phyloP scores from a whole-genome alignment of 2,797 vertebrate genomes.

The Lophotriccus pileatus region DNA sequence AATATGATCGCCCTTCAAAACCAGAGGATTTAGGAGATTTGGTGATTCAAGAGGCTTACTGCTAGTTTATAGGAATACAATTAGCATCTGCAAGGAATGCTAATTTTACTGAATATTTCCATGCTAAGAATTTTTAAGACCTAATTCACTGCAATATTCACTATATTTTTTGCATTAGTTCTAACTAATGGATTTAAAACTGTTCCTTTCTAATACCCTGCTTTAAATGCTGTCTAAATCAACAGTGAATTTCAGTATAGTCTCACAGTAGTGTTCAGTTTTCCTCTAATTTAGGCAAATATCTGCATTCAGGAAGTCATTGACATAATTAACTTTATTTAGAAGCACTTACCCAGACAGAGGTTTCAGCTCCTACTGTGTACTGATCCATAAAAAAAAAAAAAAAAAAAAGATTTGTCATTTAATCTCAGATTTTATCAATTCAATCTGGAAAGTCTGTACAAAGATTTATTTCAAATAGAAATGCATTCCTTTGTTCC shows the following conservation, averaged over 20 bases:
- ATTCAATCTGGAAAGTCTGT: neutral
- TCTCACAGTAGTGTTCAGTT: neutral
- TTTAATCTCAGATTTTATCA: neutral
- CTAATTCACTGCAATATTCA: neutral
- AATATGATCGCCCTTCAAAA: neutral
- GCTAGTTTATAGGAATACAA: neutral
- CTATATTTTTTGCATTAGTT: neutral
- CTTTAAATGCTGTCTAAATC: neutral
- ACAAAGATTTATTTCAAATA: neutral
- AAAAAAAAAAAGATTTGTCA: rapidly evolving
- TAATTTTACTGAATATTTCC: neutral
- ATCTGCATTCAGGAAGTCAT: neutral
- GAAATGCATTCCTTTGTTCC: neutral
- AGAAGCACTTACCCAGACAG: neutral
- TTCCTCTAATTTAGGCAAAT: neutral
- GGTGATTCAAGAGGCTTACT: neutral
- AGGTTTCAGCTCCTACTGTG: neutral
- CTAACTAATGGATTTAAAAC: neutral
- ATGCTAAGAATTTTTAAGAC: neutral
- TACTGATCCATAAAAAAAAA: neutral
- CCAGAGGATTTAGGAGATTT: neutral
- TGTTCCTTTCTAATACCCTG: neutral
- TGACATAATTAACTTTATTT: neutral
- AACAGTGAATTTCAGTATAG: neutral
- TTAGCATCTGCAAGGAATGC: neutral